Conservation (phyloP, 2,113 vertebrate genomes). For the Marmota flaviventris region DNA sequence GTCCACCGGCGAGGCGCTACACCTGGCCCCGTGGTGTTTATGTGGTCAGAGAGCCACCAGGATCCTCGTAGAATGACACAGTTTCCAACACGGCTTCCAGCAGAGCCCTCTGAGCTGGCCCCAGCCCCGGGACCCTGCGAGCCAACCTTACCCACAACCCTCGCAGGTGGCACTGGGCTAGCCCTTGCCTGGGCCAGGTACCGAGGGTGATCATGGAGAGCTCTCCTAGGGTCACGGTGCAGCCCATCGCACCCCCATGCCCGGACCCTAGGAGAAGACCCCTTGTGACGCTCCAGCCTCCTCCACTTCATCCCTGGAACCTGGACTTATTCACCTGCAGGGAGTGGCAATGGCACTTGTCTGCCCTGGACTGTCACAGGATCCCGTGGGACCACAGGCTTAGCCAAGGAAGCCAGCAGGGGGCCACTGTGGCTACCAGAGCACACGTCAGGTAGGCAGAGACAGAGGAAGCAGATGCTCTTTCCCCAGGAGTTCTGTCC, state of each 20-base stretch:
- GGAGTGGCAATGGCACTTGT: accelerated
- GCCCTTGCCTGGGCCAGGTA: not conserved
- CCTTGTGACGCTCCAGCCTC: accelerated
- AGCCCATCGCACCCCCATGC: accelerated
- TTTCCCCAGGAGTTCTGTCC: accelerated
- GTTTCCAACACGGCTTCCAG: not conserved
- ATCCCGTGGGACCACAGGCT: not conserved
- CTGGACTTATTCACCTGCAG: accelerated
- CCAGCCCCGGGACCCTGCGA: accelerated
- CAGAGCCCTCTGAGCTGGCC: not conserved
- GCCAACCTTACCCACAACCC: accelerated
- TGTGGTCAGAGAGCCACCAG: not conserved
- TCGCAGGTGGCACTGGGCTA: accelerated
- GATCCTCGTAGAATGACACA: not conserved
- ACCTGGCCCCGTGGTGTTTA: no score
- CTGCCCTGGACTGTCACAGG: accelerated
- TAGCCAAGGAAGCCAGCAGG: not conserved
- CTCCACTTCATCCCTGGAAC: accelerated
- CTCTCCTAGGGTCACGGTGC: accelerated
- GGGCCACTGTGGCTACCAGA: no score
- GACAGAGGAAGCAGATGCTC: accelerated
- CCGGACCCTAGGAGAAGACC: accelerated
- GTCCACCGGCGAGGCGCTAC: not conserved
- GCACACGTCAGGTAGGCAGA: accelerated
- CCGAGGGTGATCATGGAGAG: accelerated